These are phyloP conservation scores for Hippocampus kuda DNA, from an alignment of 2,797 vertebrate species.

Conservation along the genomic window DNA sequence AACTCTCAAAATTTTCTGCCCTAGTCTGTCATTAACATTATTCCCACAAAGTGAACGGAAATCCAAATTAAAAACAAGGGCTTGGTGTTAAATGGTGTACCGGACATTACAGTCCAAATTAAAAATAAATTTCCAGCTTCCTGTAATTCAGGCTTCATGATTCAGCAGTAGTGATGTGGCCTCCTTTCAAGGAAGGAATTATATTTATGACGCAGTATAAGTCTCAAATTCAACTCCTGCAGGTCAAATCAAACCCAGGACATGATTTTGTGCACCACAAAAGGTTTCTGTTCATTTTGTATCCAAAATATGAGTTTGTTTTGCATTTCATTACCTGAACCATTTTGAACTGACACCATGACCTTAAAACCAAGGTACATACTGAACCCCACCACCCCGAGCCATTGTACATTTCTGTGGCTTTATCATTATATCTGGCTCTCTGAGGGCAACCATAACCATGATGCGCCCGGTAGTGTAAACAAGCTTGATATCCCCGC, in stretches of 20 bases:
- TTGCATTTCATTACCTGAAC: no score
- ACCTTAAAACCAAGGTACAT: no score
- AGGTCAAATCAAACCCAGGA: background rate
- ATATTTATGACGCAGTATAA: conserved; percentile 9
- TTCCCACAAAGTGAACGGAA: background rate
- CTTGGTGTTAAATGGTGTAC: background rate
- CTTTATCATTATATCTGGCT: no score
- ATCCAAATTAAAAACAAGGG: background rate
- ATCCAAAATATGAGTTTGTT: no score
- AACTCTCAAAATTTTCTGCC: no score
- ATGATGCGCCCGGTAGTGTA: background rate
- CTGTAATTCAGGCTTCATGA: background rate
- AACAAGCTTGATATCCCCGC: no score
- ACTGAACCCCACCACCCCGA: no score
- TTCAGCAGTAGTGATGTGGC: background rate
- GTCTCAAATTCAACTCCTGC: conserved; percentile 9
- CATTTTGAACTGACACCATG: no score
- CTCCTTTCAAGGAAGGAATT: background rate
- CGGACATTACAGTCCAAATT: background rate
- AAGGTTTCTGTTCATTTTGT: no score
- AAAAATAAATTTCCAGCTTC: background rate
- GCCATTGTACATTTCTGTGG: no score
- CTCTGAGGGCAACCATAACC: background rate
- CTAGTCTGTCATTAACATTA: background rate
- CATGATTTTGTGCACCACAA: background rate